These are phyloP conservation scores for Equus quagga DNA, from an alignment of 2,113 vertebrate genomes.

Conservation along the genomic window DNA sequence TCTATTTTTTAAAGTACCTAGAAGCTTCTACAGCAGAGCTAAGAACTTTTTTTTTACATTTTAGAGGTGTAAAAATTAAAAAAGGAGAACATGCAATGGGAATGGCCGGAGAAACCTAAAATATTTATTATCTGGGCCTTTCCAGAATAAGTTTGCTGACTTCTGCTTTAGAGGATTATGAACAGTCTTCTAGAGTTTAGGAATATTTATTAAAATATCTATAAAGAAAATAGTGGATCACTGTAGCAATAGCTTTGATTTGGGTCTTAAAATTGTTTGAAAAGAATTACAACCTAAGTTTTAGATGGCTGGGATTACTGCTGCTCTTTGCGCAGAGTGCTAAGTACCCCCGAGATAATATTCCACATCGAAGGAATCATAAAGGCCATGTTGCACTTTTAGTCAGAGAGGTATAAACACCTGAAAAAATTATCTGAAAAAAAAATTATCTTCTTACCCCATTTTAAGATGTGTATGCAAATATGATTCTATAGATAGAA, in stretches of 20 bases:
- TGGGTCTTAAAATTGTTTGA: slow-evolving; percentile 40
- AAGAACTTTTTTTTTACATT: not conserved
- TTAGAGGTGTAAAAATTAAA: not conserved
- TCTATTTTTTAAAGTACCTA: slow-evolving; percentile 55
- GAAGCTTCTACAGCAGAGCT: not conserved
- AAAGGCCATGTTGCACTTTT: slow-evolving; percentile 68
- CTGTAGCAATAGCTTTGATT: slow-evolving; percentile 40
- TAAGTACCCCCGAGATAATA: not conserved
- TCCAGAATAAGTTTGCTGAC: not conserved
- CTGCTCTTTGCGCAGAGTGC: slow-evolving; percentile 34
- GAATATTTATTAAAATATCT: slow-evolving; percentile 78
- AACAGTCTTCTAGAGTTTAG: slow-evolving; percentile 57
- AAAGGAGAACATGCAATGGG: not conserved
- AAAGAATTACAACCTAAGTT: slow-evolving; percentile 26
- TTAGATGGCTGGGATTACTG: slow-evolving; percentile 15
- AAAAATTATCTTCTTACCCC: slow-evolving; percentile 36
- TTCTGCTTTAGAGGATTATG: slow-evolving; percentile 27
- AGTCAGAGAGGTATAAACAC: not conserved
- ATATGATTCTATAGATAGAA: not conserved
- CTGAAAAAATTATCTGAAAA: slow-evolving; percentile 19
- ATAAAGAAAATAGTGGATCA: slow-evolving; percentile 41
- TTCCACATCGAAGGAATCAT: slow-evolving; percentile 52
- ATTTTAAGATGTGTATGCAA: slow-evolving; percentile 45
- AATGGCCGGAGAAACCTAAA: not conserved
- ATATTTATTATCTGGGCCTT: not conserved